These are phyloP conservation scores for Onychomys leucogaster DNA, from an alignment of 2,797 vertebrate species.

Conservation along the genomic window DNA sequence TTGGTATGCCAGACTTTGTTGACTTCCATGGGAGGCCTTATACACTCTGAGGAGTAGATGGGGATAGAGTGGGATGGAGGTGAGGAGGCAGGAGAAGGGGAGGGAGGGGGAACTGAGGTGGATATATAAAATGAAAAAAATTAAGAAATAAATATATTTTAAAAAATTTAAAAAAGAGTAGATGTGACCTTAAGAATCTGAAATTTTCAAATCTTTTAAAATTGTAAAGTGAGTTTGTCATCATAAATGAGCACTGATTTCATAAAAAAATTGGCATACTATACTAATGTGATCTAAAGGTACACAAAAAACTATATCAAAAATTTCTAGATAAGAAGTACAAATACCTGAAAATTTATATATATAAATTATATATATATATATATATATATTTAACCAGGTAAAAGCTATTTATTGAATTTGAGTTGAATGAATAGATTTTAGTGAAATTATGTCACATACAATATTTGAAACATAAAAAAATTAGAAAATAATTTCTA, in stretches of 20 bases:
- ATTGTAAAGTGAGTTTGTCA: neutral
- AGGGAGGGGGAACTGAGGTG: too few relatives aligned
- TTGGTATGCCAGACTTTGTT: too few relatives aligned
- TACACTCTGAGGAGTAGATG: too few relatives aligned
- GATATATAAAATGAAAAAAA: too few relatives aligned
- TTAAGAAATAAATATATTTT: too few relatives aligned
- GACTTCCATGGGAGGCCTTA: too few relatives aligned
- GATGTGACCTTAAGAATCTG: neutral
- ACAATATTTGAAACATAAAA: neutral
- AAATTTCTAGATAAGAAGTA: neutral
- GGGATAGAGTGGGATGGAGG: too few relatives aligned
- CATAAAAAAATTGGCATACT: neutral
- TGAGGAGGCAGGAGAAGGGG: too few relatives aligned
- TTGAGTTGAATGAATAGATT: neutral
- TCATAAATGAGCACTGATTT: neutral
- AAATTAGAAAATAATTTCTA: neutral
- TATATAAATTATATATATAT: neutral
- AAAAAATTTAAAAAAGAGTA: too few relatives aligned
- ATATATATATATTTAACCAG: neutral
- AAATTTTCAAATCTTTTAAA: slow-evolving; percentile 1
- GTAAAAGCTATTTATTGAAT: neutral
- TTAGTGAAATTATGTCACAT: neutral
- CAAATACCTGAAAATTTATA: neutral
- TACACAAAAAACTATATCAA: neutral
- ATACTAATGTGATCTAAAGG: neutral